Evolutionary conservation across 2,113 vertebrate genomes (phyloP).

Genomic region (Enhydra lutris): DNA sequence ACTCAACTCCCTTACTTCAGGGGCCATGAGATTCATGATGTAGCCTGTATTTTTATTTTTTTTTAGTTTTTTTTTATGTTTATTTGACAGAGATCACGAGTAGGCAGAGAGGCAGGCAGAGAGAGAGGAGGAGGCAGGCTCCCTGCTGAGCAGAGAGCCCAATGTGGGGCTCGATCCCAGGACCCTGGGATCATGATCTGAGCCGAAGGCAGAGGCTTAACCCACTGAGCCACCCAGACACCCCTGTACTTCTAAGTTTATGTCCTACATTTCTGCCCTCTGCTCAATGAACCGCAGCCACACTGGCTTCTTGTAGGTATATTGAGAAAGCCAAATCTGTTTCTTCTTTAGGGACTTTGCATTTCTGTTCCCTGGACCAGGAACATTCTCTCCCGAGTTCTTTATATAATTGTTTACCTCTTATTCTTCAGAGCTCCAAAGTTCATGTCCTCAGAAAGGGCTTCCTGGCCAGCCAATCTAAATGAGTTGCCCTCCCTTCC

Average conservation of each 20-base stretch:
- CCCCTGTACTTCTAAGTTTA: background rate
- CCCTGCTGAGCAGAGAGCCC: too few relatives aligned
- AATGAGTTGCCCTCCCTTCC: background rate
- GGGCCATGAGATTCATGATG: background rate
- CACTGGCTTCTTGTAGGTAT: background rate
- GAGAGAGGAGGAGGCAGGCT: too few relatives aligned
- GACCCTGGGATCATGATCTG: too few relatives aligned
- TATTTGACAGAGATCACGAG: too few relatives aligned
- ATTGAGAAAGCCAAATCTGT: background rate
- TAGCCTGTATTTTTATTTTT: too few relatives aligned
- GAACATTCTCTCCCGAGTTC: background rate
- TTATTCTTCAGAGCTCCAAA: background rate
- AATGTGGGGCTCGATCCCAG: too few relatives aligned
- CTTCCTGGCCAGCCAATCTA: background rate
- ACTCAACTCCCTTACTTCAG: background rate
- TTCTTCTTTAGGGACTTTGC: background rate
- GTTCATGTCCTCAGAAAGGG: background rate
- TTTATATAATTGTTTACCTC: background rate
- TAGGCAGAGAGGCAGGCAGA: too few relatives aligned
- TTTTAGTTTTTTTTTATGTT: too few relatives aligned
- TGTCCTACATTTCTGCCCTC: background rate
- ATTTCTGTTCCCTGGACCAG: background rate
- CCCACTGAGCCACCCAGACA: too few relatives aligned
- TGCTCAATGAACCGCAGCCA: background rate
- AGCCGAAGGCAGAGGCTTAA: too few relatives aligned